phyloP scores from a whole-genome alignment of 2,888 invertebrate species.

The Leptinotarsa rubiginosa region DNA sequence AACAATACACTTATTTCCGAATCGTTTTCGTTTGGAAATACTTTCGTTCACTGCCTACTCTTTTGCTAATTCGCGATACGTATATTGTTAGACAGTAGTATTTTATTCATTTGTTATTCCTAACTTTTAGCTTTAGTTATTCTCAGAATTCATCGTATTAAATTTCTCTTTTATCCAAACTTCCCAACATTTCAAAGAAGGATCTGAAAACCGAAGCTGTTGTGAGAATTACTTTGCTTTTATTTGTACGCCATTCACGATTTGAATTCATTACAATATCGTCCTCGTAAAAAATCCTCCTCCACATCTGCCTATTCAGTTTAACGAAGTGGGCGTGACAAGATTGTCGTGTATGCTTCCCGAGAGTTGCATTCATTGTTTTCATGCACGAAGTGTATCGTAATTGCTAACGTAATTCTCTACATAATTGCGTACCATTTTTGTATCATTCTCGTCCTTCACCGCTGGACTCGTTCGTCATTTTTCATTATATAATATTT shows the following conservation, averaged over 20 bases:
- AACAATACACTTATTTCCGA: too few species aligned
- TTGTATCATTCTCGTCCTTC: conserved; percentile 24
- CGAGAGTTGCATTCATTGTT: conserved; percentile 34
- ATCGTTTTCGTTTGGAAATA: too few species aligned
- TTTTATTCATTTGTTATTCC: too few species aligned
- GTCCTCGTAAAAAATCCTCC: neutral
- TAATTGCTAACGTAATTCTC: conserved; percentile 31
- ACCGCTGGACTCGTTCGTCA: conserved; percentile 20
- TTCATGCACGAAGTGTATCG: conserved; percentile 29
- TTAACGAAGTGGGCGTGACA: conserved; percentile 28
- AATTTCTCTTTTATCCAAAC: too few species aligned
- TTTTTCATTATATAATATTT: conserved; percentile 19
- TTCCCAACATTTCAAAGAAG: too few species aligned
- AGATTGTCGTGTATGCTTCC: conserved; percentile 31
- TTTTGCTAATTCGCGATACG: too few species aligned
- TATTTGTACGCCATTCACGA: neutral
- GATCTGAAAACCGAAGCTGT: too few species aligned
- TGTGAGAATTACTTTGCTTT: neutral
- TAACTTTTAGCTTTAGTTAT: too few species aligned
- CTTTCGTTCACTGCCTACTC: too few species aligned
- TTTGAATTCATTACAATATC: neutral
- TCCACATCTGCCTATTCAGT: conserved; percentile 20
- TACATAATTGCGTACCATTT: conserved; percentile 26
- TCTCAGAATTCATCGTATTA: too few species aligned
- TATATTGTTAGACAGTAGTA: too few species aligned